Evolutionary conservation across 2,797 vertebrate genomes (phyloP).

Genomic region (Chromobotia macracanthus): DNA sequence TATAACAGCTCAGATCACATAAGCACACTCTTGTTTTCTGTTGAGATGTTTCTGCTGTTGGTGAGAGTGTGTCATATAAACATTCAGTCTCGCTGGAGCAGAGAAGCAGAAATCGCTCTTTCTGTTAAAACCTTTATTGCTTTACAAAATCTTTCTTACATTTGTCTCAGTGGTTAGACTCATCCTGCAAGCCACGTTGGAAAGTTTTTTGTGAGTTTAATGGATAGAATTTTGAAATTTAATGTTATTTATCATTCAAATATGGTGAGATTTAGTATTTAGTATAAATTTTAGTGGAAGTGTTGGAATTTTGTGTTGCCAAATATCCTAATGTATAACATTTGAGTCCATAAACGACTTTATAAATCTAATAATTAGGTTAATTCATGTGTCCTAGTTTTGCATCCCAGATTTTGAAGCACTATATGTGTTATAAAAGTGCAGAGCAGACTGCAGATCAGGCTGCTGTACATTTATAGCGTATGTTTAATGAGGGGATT

Average conservation of each 20-base stretch:
- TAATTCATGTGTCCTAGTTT: background rate
- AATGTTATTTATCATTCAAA: conserved; percentile 1
- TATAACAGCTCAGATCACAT: too few species aligned
- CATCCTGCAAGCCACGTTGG: background rate
- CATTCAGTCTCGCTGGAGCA: background rate
- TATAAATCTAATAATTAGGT: background rate
- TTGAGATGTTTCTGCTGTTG: too few species aligned
- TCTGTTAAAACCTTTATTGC: too few species aligned
- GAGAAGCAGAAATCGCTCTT: background rate
- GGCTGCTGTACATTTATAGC: conserved; percentile 8
- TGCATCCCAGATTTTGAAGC: background rate
- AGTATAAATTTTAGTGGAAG: conserved; percentile 2
- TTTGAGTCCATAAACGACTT: too few species aligned
- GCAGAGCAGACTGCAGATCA: conserved; percentile 1
- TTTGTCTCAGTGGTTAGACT: background rate
- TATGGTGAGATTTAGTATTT: background rate
- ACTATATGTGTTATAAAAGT: background rate
- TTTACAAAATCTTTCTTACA: background rate
- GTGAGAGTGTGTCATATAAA: too few species aligned
- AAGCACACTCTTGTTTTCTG: too few species aligned
- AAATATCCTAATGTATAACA: too few species aligned
- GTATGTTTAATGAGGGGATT: conserved; percentile 16
- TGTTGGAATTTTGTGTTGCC: background rate
- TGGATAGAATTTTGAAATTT: background rate
- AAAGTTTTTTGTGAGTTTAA: background rate